phyloP scores from a whole-genome alignment of 2,888 invertebrate species.

The Theretra japonica region DNA sequence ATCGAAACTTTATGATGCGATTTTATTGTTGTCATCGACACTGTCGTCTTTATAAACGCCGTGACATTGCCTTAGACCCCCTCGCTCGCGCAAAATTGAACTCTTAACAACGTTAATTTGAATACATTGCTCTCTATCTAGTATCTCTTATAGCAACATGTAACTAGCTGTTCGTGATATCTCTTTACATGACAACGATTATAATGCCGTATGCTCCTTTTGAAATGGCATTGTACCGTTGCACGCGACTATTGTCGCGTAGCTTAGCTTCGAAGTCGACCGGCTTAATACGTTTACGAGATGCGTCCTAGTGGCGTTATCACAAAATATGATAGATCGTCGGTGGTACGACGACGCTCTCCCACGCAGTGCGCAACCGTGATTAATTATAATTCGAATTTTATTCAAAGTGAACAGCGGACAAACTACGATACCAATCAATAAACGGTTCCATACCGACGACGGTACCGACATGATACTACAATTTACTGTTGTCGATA shows the following conservation, averaged over 20 bases:
- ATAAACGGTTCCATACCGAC: slow-evolving; percentile 84
- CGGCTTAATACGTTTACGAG: slow-evolving; percentile 76
- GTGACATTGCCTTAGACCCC: slow-evolving; percentile 41
- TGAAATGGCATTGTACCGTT: slow-evolving; percentile 63
- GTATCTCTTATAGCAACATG: slow-evolving; percentile 33
- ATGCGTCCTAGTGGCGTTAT: slow-evolving; percentile 82
- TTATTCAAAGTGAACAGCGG: slow-evolving; percentile 85
- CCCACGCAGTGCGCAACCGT: slow-evolving; percentile 80
- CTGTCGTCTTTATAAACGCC: slow-evolving; percentile 63
- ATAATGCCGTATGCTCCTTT: slow-evolving; percentile 46
- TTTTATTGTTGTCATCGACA: slow-evolving; percentile 75
- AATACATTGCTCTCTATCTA: slow-evolving; percentile 36
- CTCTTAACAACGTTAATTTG: slow-evolving; percentile 30
- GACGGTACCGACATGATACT: slow-evolving; percentile 81
- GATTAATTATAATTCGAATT: slow-evolving; percentile 85
- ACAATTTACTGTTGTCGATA: slow-evolving; percentile 82
- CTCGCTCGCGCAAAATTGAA: slow-evolving; percentile 23
- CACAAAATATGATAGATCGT: slow-evolving; percentile 85
- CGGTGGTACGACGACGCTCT: slow-evolving; percentile 76
- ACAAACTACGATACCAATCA: slow-evolving; percentile 84
- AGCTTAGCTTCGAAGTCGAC: slow-evolving; percentile 69
- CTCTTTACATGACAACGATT: slow-evolving; percentile 44
- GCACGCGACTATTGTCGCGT: slow-evolving; percentile 64
- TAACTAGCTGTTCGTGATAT: slow-evolving; percentile 42
- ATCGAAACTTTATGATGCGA: slow-evolving; percentile 73